phyloP scores from a whole-genome alignment of 1,140 invertebrate species.

The Drosophila tropicalis region DNA sequence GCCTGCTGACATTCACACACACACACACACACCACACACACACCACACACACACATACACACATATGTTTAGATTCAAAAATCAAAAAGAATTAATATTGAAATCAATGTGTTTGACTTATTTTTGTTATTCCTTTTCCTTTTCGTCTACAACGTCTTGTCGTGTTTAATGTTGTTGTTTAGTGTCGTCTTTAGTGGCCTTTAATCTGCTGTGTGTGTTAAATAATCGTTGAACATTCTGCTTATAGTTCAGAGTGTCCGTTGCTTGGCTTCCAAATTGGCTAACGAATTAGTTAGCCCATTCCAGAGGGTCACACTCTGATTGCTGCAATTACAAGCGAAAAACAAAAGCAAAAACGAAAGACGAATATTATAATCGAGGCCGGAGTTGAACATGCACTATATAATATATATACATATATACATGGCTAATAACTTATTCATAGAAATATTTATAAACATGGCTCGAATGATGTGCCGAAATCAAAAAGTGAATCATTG shows the following conservation, averaged over 20 bases:
- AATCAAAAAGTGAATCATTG: neutral
- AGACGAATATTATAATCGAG: constrained; percentile 1
- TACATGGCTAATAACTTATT: neutral
- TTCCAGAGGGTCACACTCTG: neutral
- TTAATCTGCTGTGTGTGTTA: neutral
- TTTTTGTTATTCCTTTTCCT: too few relatives aligned
- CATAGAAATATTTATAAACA: neutral
- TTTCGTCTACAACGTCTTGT: too few relatives aligned
- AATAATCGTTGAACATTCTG: constrained; percentile 1
- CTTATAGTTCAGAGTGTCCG: neutral
- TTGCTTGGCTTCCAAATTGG: neutral
- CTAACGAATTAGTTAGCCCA: neutral
- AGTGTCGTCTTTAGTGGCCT: too few relatives aligned
- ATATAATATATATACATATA: neutral
- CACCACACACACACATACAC: constrained; percentile 15
- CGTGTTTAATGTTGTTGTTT: neutral
- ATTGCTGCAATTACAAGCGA: constrained; percentile 3
- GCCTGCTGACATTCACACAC: too few relatives aligned
- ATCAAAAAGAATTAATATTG: neutral
- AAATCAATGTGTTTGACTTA: neutral
- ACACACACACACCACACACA: neutral
- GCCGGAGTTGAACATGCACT: neutral
- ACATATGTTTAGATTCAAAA: neutral
- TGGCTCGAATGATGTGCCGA: too few relatives aligned
- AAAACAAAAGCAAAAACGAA: too few relatives aligned